phyloP scores from a whole-genome alignment of 2,797 vertebrate species.

The Microctenopoma lineatum region DNA sequence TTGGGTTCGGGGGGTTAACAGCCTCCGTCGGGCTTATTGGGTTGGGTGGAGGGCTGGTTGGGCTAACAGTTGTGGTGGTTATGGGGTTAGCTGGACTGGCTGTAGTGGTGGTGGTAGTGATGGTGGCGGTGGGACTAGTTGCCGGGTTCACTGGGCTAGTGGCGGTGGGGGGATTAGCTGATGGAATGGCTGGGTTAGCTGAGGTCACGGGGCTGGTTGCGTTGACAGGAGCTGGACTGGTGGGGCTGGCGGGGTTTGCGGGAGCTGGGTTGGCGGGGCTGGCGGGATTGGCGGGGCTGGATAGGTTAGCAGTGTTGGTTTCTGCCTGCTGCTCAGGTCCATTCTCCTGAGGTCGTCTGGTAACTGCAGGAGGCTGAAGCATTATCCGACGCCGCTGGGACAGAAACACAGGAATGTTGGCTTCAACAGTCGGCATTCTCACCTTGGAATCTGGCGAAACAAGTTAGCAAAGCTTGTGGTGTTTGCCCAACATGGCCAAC shows the following conservation, averaged over 20 bases:
- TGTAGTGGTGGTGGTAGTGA: conserved; percentile 49
- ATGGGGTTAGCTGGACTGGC: conserved; percentile 53
- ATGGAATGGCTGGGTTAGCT: conserved; percentile 38
- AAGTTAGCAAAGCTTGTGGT: not conserved
- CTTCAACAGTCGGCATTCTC: not conserved
- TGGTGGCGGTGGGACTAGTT: conserved; percentile 55
- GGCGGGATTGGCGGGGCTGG: conserved; percentile 66
- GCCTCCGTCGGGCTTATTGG: conserved; percentile 66
- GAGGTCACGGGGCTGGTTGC: conserved; percentile 58
- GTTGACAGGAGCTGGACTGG: conserved; percentile 52
- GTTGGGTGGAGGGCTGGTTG: conserved; percentile 62
- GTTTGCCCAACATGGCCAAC: conserved; percentile 5
- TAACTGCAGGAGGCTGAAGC: conserved; percentile 90
- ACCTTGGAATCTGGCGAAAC: not conserved
- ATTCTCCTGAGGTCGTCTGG: conserved; percentile 87
- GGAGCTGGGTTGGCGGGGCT: conserved; percentile 56
- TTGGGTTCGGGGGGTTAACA: conserved; percentile 67
- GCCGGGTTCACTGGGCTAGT: conserved; percentile 67
- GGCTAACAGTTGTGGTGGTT: conserved; percentile 67
- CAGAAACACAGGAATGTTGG: conserved; percentile 8
- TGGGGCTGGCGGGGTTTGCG: conserved; percentile 51
- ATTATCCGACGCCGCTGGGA: conserved; percentile 94
- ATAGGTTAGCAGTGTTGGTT: conserved; percentile 76
- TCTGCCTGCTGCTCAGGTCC: conserved; percentile 93
- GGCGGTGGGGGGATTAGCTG: conserved; percentile 49